These are phyloP conservation scores for Drosophila silvestris DNA, from an alignment of 2,888 invertebrate species.

Conservation along the genomic window DNA sequence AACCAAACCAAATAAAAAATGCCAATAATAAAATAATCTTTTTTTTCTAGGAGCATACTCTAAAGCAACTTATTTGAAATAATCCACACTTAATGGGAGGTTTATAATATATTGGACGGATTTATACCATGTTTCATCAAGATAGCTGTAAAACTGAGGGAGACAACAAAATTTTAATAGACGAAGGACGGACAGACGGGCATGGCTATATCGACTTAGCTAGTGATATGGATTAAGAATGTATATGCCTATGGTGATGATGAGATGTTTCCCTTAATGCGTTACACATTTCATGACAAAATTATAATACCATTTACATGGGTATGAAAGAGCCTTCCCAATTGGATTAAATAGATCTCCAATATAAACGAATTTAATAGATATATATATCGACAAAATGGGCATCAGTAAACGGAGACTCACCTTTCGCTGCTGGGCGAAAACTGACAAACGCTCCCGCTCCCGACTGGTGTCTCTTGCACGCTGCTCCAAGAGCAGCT, in stretches of 20 bases:
- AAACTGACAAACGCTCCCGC: conserved; percentile 80
- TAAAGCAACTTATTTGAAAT: no score
- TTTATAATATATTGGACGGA: no score
- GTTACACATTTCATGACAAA: background rate
- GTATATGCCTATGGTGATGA: background rate
- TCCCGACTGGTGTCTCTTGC: conserved; percentile 82
- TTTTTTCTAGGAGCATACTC: no score
- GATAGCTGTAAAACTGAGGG: no score
- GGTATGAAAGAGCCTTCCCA: background rate
- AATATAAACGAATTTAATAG: background rate
- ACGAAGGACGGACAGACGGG: background rate
- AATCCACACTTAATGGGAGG: no score
- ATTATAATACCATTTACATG: background rate
- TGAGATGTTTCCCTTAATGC: background rate
- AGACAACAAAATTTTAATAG: background rate
- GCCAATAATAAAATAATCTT: no score
- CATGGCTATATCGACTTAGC: background rate
- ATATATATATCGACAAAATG: conserved; percentile 7
- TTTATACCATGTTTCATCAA: no score
- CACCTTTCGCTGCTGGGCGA: conserved; percentile 83
- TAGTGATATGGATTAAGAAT: background rate
- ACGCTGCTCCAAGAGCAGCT: conserved; percentile 79
- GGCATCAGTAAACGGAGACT: conserved; percentile 34
- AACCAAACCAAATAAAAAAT: background rate
- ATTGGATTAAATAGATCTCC: background rate